Evolutionary conservation across 64 coral and sea anemone genomes (phyloP), one percentile per base, ranked within the genome.

Genomic region (Exaiptasia diaphana): DNA sequence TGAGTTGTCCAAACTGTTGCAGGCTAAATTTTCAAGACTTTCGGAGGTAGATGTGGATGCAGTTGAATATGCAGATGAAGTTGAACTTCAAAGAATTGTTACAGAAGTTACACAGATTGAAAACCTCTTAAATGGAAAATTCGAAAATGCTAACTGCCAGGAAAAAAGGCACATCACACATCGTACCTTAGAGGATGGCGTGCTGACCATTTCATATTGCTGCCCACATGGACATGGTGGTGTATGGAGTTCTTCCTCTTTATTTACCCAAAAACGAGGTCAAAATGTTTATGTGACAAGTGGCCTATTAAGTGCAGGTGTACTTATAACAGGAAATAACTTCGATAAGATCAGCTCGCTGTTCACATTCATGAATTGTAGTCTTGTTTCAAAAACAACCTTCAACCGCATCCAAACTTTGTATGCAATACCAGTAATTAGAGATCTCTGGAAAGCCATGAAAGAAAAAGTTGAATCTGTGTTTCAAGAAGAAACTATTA

Each of bases 261-360:
- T 90, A 14, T 50, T 83, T 25, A 32, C 60, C 34, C 75, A 53
- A 23, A 74, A 77, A 50, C 38, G 34, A 18, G 59, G 36, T 3
- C 87, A 90, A 23, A 64, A 82, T 46, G 12, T 90, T 20, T 83
- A 64, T 68, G 54, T 64, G 34, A 64, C 77, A 29, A 31, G 37
- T 48, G 37, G 38, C 8, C 12, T 90, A 12, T 10, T 77, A 30
- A 77, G 68, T 41, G 58, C 69, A 40, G 68, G 56, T 24, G 41
- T 61, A 56, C 75, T 82, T 12, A 28, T 75, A 5, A 65, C 87
- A 4, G 60, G 87, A 90, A n/a, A 82, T 31, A 83, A 76, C 27
- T 83, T 76, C 76, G 69, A 83, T 42, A 83, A 90, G 54, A 74
- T 82, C 41, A 75, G 32, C 41, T 43, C 58, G 50, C 57, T 90